Evolutionary conservation across 37 sponge, comb jelly and placozoan species (phyloP).

Genomic region (Agelas oroides): DNA sequence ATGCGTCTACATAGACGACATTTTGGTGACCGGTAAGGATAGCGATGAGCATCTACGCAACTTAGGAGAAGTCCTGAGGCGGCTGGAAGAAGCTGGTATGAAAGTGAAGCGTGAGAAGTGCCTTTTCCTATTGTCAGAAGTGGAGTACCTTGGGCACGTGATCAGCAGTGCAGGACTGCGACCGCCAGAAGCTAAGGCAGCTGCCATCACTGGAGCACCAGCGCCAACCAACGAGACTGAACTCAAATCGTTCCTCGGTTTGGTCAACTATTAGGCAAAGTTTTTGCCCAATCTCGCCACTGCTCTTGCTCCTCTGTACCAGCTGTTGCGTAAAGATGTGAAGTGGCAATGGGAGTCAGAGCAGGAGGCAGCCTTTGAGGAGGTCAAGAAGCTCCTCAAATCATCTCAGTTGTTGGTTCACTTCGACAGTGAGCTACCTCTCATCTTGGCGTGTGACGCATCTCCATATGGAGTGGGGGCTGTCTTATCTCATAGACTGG

Average conservation of each 20-base stretch:
- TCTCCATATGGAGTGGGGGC: conserved; percentile 31
- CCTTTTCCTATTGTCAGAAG: not conserved
- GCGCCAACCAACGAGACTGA: conserved; percentile 1
- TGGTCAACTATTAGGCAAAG: conserved; percentile 34
- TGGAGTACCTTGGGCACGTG: conserved; percentile 20
- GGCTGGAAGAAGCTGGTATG: conserved; percentile 7
- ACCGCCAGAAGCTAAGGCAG: not conserved
- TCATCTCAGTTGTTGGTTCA: conserved; percentile 17
- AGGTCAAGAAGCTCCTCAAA: not conserved
- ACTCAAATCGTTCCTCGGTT: conserved; percentile 29
- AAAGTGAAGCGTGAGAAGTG: conserved; percentile 19
- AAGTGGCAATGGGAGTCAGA: conserved; percentile 23
- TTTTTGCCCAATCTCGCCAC: conserved; percentile 28
- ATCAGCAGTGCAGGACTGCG: conserved; percentile 9
- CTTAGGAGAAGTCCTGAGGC: not conserved
- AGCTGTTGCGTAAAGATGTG: not conserved
- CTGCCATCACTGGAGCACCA: conserved; percentile 6
- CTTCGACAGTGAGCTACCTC: conserved; percentile 1
- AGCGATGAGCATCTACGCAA: conserved; percentile 27
- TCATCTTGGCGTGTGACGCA: conserved; percentile 30
- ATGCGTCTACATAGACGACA: conserved; percentile 31
- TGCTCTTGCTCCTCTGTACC: conserved; percentile 14
- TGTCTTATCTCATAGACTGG: conserved; percentile 15
- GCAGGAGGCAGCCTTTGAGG: conserved; percentile 19
- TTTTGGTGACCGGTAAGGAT: conserved; percentile 25